A percentile compares a stretch with the other conserved stretches of the same genome.
Evolutionary conservation across 2,113 vertebrate species (phyloP).

Genomic region (Apus apus): DNA sequence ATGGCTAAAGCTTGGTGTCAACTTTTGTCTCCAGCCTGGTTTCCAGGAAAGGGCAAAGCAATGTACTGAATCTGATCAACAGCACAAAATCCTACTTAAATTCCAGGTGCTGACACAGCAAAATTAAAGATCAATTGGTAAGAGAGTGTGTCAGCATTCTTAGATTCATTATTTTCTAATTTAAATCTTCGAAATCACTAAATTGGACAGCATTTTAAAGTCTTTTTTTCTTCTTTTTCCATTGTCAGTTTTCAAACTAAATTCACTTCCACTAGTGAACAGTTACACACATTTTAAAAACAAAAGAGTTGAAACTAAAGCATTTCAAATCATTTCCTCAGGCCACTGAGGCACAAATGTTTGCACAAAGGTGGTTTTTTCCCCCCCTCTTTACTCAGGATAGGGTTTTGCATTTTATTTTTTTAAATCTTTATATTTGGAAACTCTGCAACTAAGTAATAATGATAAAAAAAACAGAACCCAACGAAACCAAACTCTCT

Average conservation of each 20-base stretch:
- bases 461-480: neutral
- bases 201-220: neutral
- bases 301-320: neutral
- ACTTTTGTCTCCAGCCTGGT: neutral
- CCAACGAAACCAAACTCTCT: neutral
- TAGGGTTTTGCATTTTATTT: neutral
- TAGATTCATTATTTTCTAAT: conserved; percentile 11
- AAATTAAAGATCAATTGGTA: neutral
- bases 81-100: neutral
- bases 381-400: neutral
- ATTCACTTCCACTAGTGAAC: neutral
- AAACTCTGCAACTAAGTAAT: neutral
- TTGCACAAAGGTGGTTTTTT: neutral
- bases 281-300: neutral
- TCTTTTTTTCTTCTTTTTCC: neutral
- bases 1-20: neutral
- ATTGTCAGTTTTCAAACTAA: neutral
- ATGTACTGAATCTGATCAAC: neutral
- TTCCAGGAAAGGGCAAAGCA: neutral
- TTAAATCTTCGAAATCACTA: neutral
- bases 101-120: neutral
- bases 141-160: neutral
- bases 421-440: neutral
- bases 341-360: neutral
- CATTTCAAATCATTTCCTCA: neutral